phyloP scores from a whole-genome alignment of 2,113 vertebrate species.

The Pelodiscus sinensis region DNA sequence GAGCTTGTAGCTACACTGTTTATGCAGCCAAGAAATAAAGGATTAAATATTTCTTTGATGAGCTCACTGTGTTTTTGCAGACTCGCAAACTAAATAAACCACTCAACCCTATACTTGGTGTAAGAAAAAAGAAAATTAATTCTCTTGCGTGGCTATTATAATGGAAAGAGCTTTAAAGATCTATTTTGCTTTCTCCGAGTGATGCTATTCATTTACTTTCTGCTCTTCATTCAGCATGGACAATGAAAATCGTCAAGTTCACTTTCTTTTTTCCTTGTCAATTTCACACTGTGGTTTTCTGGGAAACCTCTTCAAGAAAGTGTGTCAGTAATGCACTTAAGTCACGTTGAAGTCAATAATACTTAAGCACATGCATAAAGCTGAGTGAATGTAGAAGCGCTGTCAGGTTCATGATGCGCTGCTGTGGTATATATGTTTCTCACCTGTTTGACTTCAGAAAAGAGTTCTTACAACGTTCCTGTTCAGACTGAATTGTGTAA shows the following conservation, averaged over 20 bases:
- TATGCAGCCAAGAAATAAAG: neutral
- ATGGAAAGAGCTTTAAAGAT: neutral
- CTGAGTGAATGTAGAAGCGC: conserved; percentile 54
- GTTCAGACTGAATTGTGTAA: conserved; percentile 72
- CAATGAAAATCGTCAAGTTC: conserved; percentile 33
- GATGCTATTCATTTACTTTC: conserved; percentile 43
- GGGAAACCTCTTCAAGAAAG: neutral
- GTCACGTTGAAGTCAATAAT: conserved; percentile 51
- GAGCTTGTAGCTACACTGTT: neutral
- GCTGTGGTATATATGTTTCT: conserved; percentile 62
- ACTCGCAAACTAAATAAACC: neutral
- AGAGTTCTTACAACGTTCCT: conserved; percentile 66
- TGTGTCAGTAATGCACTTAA: conserved; percentile 33
- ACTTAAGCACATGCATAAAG: conserved; percentile 56
- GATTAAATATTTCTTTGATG: neutral
- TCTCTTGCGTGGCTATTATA: neutral
- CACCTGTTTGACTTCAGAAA: conserved; percentile 65
- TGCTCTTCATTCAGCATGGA: conserved; percentile 20
- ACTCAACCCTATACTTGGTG: neutral
- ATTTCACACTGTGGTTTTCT: conserved; percentile 32
- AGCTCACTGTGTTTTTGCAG: neutral
- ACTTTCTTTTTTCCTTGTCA: neutral
- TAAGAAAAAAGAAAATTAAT: neutral
- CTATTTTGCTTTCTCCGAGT: neutral
- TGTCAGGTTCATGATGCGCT: conserved; percentile 61